These are phyloP conservation scores for Drosophila grimshawi DNA, from an alignment of 1,140 invertebrate genomes.

Conservation along the genomic window DNA sequence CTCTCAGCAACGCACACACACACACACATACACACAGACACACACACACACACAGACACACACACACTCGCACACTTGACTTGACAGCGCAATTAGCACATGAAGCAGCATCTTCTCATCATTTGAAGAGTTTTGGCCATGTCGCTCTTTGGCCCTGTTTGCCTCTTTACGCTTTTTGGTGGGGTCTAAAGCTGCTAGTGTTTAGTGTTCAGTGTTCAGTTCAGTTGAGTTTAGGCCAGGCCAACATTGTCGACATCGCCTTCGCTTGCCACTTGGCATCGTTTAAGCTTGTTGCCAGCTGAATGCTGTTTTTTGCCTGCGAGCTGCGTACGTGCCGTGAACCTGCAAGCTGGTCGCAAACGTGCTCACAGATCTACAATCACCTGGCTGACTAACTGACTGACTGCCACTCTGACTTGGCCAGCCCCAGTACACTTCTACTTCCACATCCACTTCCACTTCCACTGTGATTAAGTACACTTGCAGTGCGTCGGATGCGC, in stretches of 20 bases:
- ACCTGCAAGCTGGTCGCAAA: constrained; percentile 46
- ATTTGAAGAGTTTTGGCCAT: constrained; percentile 64
- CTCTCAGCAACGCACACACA: constrained; percentile 17
- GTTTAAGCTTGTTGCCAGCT: constrained; percentile 57
- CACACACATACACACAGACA: constrained; percentile 11
- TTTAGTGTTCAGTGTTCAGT: neutral
- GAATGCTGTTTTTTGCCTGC: constrained; percentile 35
- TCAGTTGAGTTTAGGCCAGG: constrained; percentile 9
- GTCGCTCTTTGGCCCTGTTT: constrained; percentile 49
- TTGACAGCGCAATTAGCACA: constrained; percentile 82
- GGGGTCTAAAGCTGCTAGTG: constrained; percentile 8
- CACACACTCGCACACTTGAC: constrained; percentile 44
- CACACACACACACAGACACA: constrained; percentile 19
- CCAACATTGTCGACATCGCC: neutral
- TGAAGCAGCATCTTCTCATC: constrained; percentile 78
- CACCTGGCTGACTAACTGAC: constrained; percentile 36
- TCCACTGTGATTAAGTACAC: constrained; percentile 78
- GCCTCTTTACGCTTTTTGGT: constrained; percentile 23
- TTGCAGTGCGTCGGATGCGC: constrained; percentile 58
- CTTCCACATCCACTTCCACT: constrained; percentile 43
- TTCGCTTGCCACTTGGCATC: constrained; percentile 73
- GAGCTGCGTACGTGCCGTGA: constrained; percentile 53
- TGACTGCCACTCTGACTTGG: constrained; percentile 18
- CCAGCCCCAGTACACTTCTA: constrained; percentile 16
- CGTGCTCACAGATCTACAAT: constrained; percentile 13